Base-by-base conservation (phyloP, 30 jellyfish, hydroid and myxozoan genomes). In the Aurelia sp. region DNA sequence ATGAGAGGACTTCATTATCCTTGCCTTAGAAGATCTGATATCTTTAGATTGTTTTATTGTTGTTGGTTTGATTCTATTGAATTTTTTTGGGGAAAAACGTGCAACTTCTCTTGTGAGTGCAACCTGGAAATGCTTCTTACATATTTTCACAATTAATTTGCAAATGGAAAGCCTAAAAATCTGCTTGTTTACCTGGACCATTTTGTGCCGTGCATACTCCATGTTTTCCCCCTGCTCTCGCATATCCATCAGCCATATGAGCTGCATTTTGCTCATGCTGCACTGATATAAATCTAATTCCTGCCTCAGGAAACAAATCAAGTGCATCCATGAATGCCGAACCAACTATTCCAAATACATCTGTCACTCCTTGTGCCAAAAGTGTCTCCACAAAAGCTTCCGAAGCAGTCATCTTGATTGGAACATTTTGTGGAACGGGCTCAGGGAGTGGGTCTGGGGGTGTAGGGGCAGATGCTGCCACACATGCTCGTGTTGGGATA, bases 191-290 rank as follows among this genome's bases (percentile, higher is more conserved):
- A 90, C 97, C 97, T 90, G 97, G 97, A 6, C 97, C 97, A 74
- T 90, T 90, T 67, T 90, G 97, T 13, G 92, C 97, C 3, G 72
- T 90, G 81, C 95, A 82, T 37, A 90, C 97, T 0, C 97, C 97
- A 78, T 90, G 97, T 86, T 79, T 83, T 10, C 97, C 97, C 27
- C 96, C 19, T 17, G 89, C 96, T 35, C 97, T 63, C 0, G 97
- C 71, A 79, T 90, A 90, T 1, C 97, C 97, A 55, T 90, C 97
- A 0, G 97, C 97, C 97, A 90, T 90, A 66, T 90, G 97, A 15
- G 89, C 97, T 3, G 97, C 97, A 66, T 90, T 90, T 78, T 90
- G 97, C 69, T 90, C 97, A 70, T 90, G 97, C 57, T 90, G 97
- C 6, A 90, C 97, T 6, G 97, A 79, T 50, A 90, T 10, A 62